phyloP scores from a whole-genome alignment of 2,113 vertebrate species.

The Acinonyx jubatus region DNA sequence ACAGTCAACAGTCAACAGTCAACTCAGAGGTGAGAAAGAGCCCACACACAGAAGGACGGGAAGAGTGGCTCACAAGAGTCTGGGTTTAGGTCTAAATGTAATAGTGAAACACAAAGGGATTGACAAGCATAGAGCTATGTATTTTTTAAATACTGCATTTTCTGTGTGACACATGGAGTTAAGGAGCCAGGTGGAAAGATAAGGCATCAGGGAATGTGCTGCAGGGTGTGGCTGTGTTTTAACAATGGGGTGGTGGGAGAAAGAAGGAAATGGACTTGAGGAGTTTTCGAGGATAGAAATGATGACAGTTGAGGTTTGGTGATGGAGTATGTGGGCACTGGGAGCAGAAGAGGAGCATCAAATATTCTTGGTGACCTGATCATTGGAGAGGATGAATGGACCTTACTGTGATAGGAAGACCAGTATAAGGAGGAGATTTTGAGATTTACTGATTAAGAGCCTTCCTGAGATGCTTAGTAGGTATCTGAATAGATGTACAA shows the following conservation, averaged over 20 bases:
- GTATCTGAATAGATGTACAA: neutral
- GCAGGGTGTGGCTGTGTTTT: neutral
- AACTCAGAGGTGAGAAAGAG: neutral
- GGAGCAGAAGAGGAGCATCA: neutral
- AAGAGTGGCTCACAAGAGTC: neutral
- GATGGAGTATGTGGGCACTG: neutral
- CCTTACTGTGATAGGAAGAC: neutral
- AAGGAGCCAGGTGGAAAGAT: neutral
- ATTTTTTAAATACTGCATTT: neutral
- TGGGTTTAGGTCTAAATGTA: neutral
- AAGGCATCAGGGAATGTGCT: neutral
- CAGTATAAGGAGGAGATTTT: neutral
- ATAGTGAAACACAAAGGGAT: neutral
- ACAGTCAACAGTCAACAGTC: too few species aligned
- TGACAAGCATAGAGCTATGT: neutral
- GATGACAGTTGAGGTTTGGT: too few species aligned
- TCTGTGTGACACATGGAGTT: neutral
- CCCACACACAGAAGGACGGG: neutral
- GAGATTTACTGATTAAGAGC: neutral
- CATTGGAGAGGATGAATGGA: neutral
- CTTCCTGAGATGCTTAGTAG: neutral
- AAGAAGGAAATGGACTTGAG: neutral
- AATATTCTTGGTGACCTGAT: neutral
- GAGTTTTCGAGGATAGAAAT: neutral
- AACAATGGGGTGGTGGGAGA: neutral